A percentile compares a stretch with the other conserved stretches of the same genome.
phyloP scores from a whole-genome alignment of 2,888 invertebrate genomes.

The Atethmia centrago region DNA sequence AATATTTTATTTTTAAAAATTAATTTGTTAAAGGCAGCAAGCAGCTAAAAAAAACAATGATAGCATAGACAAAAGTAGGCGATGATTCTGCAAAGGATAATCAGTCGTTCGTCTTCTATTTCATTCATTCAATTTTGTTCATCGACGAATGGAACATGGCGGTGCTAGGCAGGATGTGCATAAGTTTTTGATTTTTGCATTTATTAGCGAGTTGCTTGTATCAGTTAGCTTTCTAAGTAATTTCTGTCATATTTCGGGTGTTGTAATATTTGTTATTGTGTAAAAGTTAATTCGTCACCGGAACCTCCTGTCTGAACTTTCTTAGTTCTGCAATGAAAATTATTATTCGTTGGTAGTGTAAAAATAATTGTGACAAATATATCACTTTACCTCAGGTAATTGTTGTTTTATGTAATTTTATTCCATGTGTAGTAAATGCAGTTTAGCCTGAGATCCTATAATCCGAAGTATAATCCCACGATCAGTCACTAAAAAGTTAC shows the following conservation, averaged over 20 bases:
- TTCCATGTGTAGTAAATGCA: conserved; percentile 39
- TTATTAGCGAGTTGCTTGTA: conserved; percentile 78
- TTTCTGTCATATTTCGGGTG: conserved; percentile 70
- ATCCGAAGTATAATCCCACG: conserved; percentile 60
- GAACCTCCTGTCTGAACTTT: conserved; percentile 73
- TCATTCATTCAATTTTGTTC: conserved; percentile 74
- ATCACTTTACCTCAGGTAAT: conserved; percentile 86
- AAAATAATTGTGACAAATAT: conserved; percentile 90
- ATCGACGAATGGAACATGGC: conserved; percentile 87
- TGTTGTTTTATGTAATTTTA: conserved; percentile 75
- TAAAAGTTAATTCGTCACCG: conserved; percentile 65
- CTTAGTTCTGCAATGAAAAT: conserved; percentile 87
- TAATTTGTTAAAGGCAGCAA: too few relatives aligned
- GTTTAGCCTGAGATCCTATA: conserved; percentile 46
- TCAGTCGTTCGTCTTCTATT: conserved; percentile 62
- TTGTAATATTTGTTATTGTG: conserved; percentile 70
- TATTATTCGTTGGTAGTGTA: conserved; percentile 89
- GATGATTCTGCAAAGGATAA: conserved; percentile 60
- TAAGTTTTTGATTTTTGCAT: conserved; percentile 86
- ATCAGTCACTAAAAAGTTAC: conserved; percentile 69
- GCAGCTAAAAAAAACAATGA: conserved; percentile 16
- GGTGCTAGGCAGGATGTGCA: conserved; percentile 89
- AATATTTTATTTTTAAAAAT: conserved; percentile 1
- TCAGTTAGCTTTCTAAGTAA: conserved; percentile 69
- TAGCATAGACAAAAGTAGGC: conserved; percentile 53